Base-by-base conservation (phyloP, 2,113 vertebrate genomes). In the Amphilophus citrinellus region DNA sequence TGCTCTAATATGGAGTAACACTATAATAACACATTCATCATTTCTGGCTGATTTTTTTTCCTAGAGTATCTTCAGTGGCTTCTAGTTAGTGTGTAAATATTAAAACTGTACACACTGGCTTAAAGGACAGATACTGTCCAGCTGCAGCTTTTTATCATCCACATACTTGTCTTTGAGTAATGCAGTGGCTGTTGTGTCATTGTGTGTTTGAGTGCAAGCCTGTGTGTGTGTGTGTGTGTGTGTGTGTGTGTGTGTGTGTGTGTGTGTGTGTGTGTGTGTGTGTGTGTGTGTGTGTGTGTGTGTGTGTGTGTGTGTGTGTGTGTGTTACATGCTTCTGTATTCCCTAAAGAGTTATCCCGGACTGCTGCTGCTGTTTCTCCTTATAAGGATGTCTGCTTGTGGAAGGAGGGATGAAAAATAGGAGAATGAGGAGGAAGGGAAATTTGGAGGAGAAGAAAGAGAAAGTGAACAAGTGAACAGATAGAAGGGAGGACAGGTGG, bases 301-400 rank as follows among this genome's bases (percentile, higher is more conserved):
- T 85, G 83, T 89, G 91, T 89, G 80, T 62, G 77, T 81, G 56
- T 73, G 59, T 24, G 24, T 24, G 24, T 65, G 68, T 83, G 80
- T 85, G 83, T 89, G 91, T 90, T 93, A 78, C 90, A 88, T 94
- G 91, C 92, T 93, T 94, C 85, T 91, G 88, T 91, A 89, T 91
- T 93, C 92, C 90, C 92, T 15, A 58, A 85, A 85, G 93, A 89
- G 76, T 59, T 58, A 5, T 27, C 82, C 79, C 42, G 22, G 39
- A 58, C 78, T 82, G 81, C 90, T 87, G 85, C 86, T 93, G 90
- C 88, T 73, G 87, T 93, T 94, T 95, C 76, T 95, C 94, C 94
- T 94, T 95, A 94, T 93, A 94, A 91, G 94, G 94, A 92, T 0
- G 81, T 88, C 42, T 81, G 77, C 65, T 77, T 80, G 83, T 79